Conservation (phyloP, 2,888 invertebrate genomes). For the Heterodera filipjevi region DNA sequence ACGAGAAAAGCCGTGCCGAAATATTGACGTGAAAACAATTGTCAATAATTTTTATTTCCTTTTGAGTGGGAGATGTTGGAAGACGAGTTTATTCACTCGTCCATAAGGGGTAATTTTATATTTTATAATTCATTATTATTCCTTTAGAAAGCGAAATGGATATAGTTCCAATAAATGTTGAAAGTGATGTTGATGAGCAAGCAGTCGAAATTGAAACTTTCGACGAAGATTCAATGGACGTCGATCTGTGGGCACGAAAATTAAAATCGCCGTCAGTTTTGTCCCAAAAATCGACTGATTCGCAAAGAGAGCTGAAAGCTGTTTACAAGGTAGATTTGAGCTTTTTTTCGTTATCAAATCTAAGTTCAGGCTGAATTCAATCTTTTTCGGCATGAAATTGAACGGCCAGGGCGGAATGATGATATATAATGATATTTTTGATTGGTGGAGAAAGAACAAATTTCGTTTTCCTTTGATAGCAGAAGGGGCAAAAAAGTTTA, state of each 20-base stretch:
- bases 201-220: not conserved
- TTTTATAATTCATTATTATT: not conserved
- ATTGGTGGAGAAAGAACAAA: too few species aligned
- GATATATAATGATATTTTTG: too few species aligned
- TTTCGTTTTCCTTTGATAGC: too few species aligned
- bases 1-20: not conserved
- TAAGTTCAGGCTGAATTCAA: too few species aligned
- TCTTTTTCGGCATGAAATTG: too few species aligned
- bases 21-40: conserved; percentile 9
- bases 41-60: not conserved
- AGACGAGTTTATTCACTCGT: not conserved
- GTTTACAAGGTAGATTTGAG: too few species aligned
- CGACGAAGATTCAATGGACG: not conserved
- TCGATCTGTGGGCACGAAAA: not conserved
- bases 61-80: conserved; percentile 24
- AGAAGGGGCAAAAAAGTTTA: too few species aligned
- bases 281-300: not conserved
- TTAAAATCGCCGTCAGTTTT: not conserved
- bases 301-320: too few species aligned
- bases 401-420: too few species aligned
- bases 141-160: not conserved
- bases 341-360: too few species aligned
- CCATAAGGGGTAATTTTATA: not conserved
- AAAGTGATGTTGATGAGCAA: not conserved
- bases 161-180: not conserved